phyloP scores from a whole-genome alignment of 2,888 invertebrate genomes.

The Hirudinaria manillensis region DNA sequence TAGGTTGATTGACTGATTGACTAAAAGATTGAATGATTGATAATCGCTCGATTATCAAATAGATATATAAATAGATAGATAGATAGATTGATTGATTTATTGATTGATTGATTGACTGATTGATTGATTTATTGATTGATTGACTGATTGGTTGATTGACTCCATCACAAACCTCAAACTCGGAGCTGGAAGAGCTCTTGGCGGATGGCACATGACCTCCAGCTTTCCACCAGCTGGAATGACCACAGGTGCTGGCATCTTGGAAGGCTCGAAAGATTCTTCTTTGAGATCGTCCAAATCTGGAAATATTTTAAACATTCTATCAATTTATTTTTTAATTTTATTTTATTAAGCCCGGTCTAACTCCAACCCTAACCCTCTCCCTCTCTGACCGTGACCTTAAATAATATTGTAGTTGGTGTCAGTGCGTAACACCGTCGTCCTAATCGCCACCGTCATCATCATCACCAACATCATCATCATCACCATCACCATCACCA shows the following conservation, averaged over 20 bases:
- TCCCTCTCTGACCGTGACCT: too few relatives aligned
- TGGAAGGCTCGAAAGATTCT: constrained; percentile 38
- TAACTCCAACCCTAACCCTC: too few relatives aligned
- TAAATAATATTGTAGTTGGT: too few relatives aligned
- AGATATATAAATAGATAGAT: too few relatives aligned
- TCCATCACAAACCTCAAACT: constrained; percentile 34
- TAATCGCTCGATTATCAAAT: too few relatives aligned
- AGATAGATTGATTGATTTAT: too few relatives aligned
- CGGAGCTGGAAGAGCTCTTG: constrained; percentile 38
- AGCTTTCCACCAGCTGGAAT: constrained; percentile 37
- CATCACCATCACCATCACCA: constrained; percentile 12
- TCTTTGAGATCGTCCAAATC: constrained; percentile 37
- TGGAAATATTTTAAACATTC: constrained; percentile 16
- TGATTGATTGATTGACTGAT: too few relatives aligned
- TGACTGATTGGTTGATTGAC: too few relatives aligned
- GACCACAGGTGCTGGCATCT: constrained; percentile 34
- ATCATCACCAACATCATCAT: constrained; percentile 1
- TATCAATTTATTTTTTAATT: not conserved
- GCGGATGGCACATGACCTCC: constrained; percentile 37
- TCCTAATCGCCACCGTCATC: not conserved
- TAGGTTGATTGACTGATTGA: too few relatives aligned
- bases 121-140: too few relatives aligned
- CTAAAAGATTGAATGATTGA: too few relatives aligned
- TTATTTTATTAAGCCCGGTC: not conserved
- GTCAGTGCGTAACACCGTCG: not conserved